Evolutionary conservation across 2,113 vertebrate genomes (phyloP).

Genomic region (Hyla sarda): DNA sequence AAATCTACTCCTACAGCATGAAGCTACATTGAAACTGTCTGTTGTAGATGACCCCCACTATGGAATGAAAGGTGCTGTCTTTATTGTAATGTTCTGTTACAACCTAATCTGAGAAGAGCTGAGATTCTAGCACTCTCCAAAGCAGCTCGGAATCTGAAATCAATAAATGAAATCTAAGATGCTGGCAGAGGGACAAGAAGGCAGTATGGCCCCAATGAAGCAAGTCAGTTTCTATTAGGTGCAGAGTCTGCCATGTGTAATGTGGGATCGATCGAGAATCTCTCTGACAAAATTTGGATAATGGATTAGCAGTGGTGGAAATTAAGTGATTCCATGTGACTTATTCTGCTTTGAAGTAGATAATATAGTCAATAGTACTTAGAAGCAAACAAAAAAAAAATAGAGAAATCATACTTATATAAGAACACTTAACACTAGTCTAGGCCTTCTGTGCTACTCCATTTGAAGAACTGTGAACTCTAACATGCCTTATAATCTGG

Average conservation of each 20-base stretch:
- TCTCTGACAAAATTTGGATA: conserved; percentile 63
- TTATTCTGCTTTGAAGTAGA: conserved; percentile 22
- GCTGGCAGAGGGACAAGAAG: conserved; percentile 58
- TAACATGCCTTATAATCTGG: background rate
- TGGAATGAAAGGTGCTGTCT: conserved; percentile 21
- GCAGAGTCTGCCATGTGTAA: conserved; percentile 53
- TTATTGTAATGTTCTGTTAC: conserved; percentile 42
- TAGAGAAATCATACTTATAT: conserved; percentile 43
- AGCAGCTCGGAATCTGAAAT: conserved; percentile 64
- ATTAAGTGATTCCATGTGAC: conserved; percentile 62
- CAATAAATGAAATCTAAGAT: conserved; percentile 62
- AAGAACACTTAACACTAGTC: background rate
- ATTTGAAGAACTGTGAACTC: background rate
- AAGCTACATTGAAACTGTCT: background rate
- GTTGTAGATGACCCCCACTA: background rate
- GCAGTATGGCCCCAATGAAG: conserved; percentile 52
- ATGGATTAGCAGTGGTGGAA: conserved; percentile 60
- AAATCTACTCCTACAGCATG: background rate
- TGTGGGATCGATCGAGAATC: conserved; percentile 52
- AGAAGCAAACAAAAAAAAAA: background rate
- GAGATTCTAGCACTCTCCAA: conserved; percentile 62
- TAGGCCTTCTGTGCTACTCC: background rate
- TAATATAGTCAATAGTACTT: conserved; percentile 61
- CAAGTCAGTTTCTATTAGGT: conserved; percentile 66
- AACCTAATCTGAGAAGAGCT: conserved; percentile 62